Base-by-base conservation (phyloP, 1,140 invertebrate genomes). In the Capitella teleta region DNA sequence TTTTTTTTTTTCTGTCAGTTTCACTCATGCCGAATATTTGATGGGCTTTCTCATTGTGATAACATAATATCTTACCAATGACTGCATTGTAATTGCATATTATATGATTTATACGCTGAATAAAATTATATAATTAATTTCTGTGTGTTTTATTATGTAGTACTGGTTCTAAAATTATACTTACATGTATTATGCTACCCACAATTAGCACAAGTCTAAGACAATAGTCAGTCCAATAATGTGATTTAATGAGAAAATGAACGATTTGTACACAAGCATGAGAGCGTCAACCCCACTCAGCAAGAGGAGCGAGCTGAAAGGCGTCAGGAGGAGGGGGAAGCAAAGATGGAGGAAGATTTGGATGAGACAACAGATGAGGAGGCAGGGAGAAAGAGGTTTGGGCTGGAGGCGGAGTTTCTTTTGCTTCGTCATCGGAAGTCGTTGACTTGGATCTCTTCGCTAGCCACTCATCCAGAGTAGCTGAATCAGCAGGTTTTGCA, bases 291-390 rank as follows among this genome's bases (percentile, higher is more conserved):
- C 58, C 58, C 59, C 59, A 61, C 12, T 58, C 59, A 26, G 40
- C 28, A 10, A 42, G 24, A 12, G 47, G 32, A 38, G 50, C 28
- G 36, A 47, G 48, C 28, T 53, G 26, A 28, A 59, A 52, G 25
- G 49, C 55, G 38, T 61, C 55, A 30, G 34, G 26, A 18, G 53
- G 48, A 41, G 59, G 59, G n/a, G 57, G 59, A 23, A 59, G 28
- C 5, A 61, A 28, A 10, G 59, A 61, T 5, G 57, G 57, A 18
- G 59, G 59, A 23, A 61, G 18, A 49, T 58, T 52, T 32, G 55
- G 51, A 19, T 55, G 37, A 16, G 43, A 36, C 18, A 40, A 24
- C 2, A 61, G 41, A 16, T 40, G 42, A 24, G 55, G 49, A 28
- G 59, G 59, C 32, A 61, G 43, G 12, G 32, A 32, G 34, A 52